Evolutionary conservation across 23 tunicate genomes (phyloP).

Genomic region (Trididemnum clinides): DNA sequence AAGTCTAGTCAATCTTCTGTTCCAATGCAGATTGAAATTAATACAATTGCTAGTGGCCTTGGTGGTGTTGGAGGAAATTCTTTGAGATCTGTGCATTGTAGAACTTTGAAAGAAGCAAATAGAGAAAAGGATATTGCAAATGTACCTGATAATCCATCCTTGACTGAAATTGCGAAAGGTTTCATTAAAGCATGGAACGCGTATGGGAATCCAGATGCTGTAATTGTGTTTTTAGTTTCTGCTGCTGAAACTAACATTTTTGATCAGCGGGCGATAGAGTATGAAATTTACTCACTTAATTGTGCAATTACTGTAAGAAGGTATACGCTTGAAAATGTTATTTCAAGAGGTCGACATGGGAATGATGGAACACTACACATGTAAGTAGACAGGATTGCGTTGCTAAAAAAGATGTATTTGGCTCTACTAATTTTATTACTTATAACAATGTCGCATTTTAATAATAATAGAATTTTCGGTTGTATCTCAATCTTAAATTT

Average conservation of each 20-base stretch:
- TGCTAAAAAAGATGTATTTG: no score
- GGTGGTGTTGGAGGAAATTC: slow-evolving; percentile 62
- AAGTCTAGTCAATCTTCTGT: background rate
- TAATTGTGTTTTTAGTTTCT: slow-evolving; percentile 56
- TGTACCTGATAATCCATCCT: slow-evolving; percentile 42
- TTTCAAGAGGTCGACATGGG: background rate
- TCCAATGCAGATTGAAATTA: slow-evolving; percentile 79
- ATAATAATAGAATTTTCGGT: no score
- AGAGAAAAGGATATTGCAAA: background rate
- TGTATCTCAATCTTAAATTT: no score
- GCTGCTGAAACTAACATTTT: slow-evolving; percentile 52
- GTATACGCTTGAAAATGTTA: slow-evolving; percentile 9
- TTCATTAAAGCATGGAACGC: slow-evolving; percentile 56
- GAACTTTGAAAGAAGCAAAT: background rate
- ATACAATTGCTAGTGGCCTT: slow-evolving; percentile 69
- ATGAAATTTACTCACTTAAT: slow-evolving; percentile 43
- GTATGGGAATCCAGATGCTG: slow-evolving; percentile 62
- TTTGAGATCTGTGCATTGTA: slow-evolving; percentile 24
- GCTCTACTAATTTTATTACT: no score
- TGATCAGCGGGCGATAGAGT: slow-evolving; percentile 82
- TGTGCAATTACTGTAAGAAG: slow-evolving; percentile 46
- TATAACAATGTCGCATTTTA: no score
- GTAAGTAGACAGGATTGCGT: slow-evolving; percentile 43
- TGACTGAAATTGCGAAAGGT: slow-evolving; percentile 31
- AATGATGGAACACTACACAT: slow-evolving; percentile 47